Base-by-base conservation (phyloP, 2,888 invertebrate genomes). In the Cheilosia pagana region DNA sequence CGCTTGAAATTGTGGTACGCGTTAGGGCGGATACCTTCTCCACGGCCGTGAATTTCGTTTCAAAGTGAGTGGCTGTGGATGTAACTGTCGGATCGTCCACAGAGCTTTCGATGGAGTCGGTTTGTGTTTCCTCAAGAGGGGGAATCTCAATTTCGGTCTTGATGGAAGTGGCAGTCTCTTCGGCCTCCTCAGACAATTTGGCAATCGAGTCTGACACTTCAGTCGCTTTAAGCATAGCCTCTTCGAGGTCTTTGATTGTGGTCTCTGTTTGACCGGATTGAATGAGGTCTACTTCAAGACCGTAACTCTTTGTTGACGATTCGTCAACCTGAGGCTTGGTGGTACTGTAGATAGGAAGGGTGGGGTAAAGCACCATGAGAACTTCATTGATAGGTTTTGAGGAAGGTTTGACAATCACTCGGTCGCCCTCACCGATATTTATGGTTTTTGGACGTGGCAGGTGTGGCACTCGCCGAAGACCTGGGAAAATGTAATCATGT, bases 351-450 rank as follows among this genome's bases (percentile, higher is more conserved):
- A 52, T 81, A n/a, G 60, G 79, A 16, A 76, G 21, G 4, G 55
- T 50, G 1, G 85, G 85, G 16, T 85, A 85, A 4, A 85, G 75
- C 10, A 85, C 25, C 85, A 85, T 85, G 1, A 85, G 71, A 2
- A 85, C 45, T 21, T 85, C 85, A 21, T 85, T 85, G 45, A 85
- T 85, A 0, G 85, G 67, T 43, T 85, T 85, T 7, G 81, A 71
- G 0, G 85, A 85, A 19, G 85, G 81, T 8, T 79, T 85, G 3
- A 85, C 16, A 2, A 85, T 35, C 10, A 85, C 81, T 1, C 75
- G 65, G 45, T 85, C 85, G 43, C 85, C 81, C 21, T 67, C 48
- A 0, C 85, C 85, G 21, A 76, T 85, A 45, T 71, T 85, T 0
- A 85, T 76, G 2, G 43, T 71, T 16, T 81, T 85, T 0, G 79